Evolutionary conservation across 2,797 vertebrate species (phyloP).

Genomic region (Picus viridis): DNA sequence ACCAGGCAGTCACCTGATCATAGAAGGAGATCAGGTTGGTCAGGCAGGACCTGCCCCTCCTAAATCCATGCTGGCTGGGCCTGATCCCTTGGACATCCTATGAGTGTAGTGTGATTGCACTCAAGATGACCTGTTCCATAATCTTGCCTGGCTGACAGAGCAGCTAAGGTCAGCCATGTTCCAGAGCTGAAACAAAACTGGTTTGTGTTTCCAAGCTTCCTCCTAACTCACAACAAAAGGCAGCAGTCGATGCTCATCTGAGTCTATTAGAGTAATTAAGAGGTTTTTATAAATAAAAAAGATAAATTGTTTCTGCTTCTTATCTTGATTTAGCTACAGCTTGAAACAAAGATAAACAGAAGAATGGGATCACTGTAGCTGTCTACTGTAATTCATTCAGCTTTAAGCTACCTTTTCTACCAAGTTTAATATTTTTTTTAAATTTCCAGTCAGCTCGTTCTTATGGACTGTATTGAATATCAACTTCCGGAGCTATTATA

Average conservation of each 20-base stretch:
- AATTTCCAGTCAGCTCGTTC: not conserved
- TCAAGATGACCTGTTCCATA: no score
- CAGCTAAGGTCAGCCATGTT: not conserved
- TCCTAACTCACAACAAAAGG: not conserved
- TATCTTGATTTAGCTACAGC: slow-evolving; percentile 28
- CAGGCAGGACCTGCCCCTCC: no score
- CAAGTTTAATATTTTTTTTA: slow-evolving; percentile 11
- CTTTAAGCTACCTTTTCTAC: not conserved
- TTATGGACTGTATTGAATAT: not conserved
- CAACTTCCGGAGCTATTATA: not conserved
- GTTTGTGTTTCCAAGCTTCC: not conserved
- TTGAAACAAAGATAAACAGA: slow-evolving; percentile 29
- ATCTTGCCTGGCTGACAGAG: not conserved
- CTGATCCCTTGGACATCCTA: no score
- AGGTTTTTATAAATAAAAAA: not conserved
- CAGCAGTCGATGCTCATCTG: not conserved
- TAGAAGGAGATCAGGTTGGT: no score
- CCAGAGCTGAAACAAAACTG: not conserved
- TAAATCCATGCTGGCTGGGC: no score
- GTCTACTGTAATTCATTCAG: not conserved
- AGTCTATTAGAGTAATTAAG: not conserved
- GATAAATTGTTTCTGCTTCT: not conserved
- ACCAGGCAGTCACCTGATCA: no score
- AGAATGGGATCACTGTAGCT: not conserved
- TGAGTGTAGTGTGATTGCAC: no score